These are phyloP conservation scores for Sebastes wilsoni DNA, from an alignment of 2,797 vertebrate species.

Conservation along the genomic window DNA sequence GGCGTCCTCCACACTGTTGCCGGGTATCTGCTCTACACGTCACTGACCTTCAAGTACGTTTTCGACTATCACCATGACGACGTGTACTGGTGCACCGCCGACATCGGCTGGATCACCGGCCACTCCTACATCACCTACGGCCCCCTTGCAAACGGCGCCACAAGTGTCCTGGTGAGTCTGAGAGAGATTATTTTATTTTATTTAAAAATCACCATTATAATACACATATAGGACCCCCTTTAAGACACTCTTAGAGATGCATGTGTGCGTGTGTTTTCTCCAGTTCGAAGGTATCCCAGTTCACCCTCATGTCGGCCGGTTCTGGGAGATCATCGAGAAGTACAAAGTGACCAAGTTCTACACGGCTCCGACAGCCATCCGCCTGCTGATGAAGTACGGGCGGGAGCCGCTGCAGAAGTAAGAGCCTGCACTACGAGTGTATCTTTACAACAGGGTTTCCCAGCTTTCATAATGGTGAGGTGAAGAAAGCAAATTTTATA, in stretches of 20 bases:
- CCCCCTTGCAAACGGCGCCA: slow-evolving; percentile 83
- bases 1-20: slow-evolving; percentile 84
- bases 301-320: slow-evolving; percentile 81
- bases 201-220: background rate
- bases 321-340: slow-evolving; percentile 86
- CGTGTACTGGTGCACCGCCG: slow-evolving; percentile 87
- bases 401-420: slow-evolving; percentile 80
- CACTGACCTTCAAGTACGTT: slow-evolving; percentile 83
- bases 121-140: slow-evolving; percentile 87
- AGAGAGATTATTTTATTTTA: background rate
- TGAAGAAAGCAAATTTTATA: background rate
- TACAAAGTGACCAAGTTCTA: slow-evolving; percentile 85
- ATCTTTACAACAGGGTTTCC: background rate
- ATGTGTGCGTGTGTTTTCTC: slow-evolving; percentile 16
- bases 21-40: slow-evolving; percentile 85
- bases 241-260: background rate
- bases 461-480: background rate
- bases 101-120: slow-evolving; percentile 88
- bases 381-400: slow-evolving; percentile 86
- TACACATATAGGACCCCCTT: rapidly evolving
- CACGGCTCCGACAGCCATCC: slow-evolving; percentile 85
- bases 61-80: slow-evolving; percentile 83
- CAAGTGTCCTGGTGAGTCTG: slow-evolving; percentile 79
- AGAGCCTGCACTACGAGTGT: background rate
- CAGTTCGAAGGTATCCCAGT: slow-evolving; percentile 85